phyloP scores from a whole-genome alignment of 2,888 invertebrate species.

The Eulithis testata region DNA sequence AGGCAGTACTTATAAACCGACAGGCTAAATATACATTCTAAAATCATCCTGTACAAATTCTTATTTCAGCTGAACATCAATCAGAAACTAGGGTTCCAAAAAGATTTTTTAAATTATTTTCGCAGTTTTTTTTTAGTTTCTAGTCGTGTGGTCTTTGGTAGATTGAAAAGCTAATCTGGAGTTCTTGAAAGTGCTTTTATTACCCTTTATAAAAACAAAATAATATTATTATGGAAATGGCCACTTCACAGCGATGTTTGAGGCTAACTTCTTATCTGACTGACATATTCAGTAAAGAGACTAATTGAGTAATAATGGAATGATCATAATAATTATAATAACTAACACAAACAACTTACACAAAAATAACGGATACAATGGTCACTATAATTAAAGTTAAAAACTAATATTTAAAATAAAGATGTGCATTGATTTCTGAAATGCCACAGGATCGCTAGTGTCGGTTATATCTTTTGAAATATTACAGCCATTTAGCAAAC shows the following conservation, averaged over 20 bases:
- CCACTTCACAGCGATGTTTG: slow-evolving; percentile 40
- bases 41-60: no score
- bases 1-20: no score
- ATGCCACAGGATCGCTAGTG: slow-evolving; percentile 26
- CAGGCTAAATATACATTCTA: no score
- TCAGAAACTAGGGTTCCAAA: no score
- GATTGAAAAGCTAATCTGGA: no score
- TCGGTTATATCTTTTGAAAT: slow-evolving; percentile 21
- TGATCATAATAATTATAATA: slow-evolving; percentile 27
- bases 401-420: slow-evolving; percentile 7
- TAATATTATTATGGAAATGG: slow-evolving; percentile 48
- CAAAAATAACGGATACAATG: slow-evolving; percentile 8
- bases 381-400: slow-evolving; percentile 11
- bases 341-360: slow-evolving; percentile 4
- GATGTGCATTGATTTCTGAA: slow-evolving; percentile 21
- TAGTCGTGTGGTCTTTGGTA: no score
- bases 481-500: slow-evolving; percentile 31
- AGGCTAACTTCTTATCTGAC: slow-evolving; percentile 9
- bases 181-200: no score
- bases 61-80: no score
- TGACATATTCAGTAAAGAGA: slow-evolving; percentile 8
- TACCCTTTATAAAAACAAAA: slow-evolving; percentile 23
- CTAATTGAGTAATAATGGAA: slow-evolving; percentile 41
- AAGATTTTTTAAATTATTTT: no score
- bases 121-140: no score